These are phyloP conservation scores for Brachionus asplanchnoidis DNA, from an alignment of 1,140 invertebrate genomes.

Conservation along the genomic window DNA sequence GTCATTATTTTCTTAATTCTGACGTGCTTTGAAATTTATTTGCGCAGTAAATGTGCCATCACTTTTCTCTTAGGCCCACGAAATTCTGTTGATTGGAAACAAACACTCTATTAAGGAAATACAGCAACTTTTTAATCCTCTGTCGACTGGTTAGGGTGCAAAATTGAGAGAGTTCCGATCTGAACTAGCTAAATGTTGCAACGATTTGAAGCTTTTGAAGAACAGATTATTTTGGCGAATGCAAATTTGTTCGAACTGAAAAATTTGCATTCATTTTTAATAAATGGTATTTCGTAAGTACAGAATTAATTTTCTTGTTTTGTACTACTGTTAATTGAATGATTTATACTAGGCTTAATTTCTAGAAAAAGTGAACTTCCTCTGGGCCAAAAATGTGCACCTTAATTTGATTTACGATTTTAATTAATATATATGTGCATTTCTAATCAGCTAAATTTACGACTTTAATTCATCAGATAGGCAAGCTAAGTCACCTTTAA, in stretches of 20 bases:
- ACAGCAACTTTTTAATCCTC: neutral
- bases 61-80: neutral
- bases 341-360: slow-evolving; percentile 3
- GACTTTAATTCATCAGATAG: neutral
- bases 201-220: neutral
- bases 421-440: neutral
- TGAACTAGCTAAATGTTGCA: neutral
- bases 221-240: neutral
- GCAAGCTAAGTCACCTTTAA: neutral
- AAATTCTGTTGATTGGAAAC: neutral
- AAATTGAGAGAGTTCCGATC: neutral
- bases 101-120: neutral
- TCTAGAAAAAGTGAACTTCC: neutral
- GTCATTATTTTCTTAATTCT: neutral
- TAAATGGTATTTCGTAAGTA: slow-evolving; percentile 1
- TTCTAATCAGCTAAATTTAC: neutral
- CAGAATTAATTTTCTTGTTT: neutral
- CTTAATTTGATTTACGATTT: neutral
- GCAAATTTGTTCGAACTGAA: neutral
- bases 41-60: neutral
- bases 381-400: neutral
- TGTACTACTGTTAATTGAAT: slow-evolving; percentile 3
- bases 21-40: neutral
- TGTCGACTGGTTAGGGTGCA: neutral
- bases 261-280: slow-evolving; percentile 25